Conservation (phyloP, 2,113 vertebrate species). For the Egretta garzetta region DNA sequence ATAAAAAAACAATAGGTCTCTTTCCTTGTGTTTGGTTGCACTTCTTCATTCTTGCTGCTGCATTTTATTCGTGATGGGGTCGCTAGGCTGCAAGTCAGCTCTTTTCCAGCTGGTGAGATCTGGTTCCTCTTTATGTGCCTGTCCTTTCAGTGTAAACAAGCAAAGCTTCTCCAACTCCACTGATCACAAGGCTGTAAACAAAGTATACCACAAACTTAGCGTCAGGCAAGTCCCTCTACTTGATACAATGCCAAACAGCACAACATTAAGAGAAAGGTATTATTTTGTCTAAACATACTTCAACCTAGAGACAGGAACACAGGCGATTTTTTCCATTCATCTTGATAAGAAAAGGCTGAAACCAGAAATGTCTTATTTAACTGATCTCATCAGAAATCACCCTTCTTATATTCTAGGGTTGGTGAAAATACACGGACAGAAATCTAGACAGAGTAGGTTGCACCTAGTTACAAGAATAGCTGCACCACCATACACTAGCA, state of each 20-base stretch:
- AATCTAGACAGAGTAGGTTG: neutral
- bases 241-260: neutral
- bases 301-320: neutral
- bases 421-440: neutral
- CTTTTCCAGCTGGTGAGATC: neutral
- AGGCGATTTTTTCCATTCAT: neutral
- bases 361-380: neutral
- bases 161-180: slow-evolving; percentile 85
- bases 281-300: neutral
- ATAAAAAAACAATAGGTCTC: neutral
- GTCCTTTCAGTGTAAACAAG: slow-evolving; percentile 82
- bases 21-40: neutral
- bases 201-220: slow-evolving; percentile 26
- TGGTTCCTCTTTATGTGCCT: slow-evolving; percentile 55
- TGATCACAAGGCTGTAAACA: slow-evolving; percentile 82
- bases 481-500: neutral
- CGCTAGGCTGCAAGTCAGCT: neutral
- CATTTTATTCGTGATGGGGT: neutral
- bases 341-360: neutral
- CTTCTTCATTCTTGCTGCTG: neutral
- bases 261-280: neutral
- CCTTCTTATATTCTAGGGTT: neutral
- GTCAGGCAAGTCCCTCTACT: neutral
- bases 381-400: neutral
- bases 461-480: neutral